Evolutionary conservation across 2,888 invertebrate species (phyloP), one percentile per base, ranked within the genome.

Genomic region (Rhagonycha fulva): DNA sequence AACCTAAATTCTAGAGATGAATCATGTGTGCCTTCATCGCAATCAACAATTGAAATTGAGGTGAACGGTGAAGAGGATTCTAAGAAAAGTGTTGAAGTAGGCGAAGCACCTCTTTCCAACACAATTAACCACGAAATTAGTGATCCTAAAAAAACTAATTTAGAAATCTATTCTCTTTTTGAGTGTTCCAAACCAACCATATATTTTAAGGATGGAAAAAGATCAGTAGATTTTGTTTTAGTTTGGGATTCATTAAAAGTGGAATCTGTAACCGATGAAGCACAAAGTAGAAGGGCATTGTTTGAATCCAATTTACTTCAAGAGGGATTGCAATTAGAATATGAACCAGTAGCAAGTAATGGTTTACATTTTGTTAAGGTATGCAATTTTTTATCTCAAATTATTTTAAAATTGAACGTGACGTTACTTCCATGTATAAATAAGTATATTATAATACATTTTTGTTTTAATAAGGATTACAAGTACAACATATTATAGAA

Each of bases 311-410:
- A 95, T 87, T 89, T 96, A 71, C 88, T 90, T 77, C 90, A 89
- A 19, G 95, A 96, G 85, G 96, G 96, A 0, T 86, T 96, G 68
- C 90, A 94, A 82, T 86, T 95, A 75, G 96, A 96, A 85, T 89
- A 91, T 77, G 94, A 93, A 81, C 89, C 90, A 68, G 90, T 92
- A 14, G 92, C 92, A 77, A 90, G 87, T 30, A 90, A 93, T 80
- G 93, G 94, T 75, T 89, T 96, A 72, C 91, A 93, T 87, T 96
- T 96, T 88, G 90, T 96, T 79, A 98, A 93, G 89, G 93, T 93
- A 81, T 70, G 61, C 47, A 19, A 10, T 19, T 19, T 19, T 2
- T 19, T 32, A 23, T 11, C 2, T 26, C 4, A 66, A 66, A 66
- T 66, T 7, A 63, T 19, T 14, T n/a, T 14, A 19, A 63, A 63